Conservation (phyloP, 1,140 invertebrate genomes). For the Aphis gossypii region DNA sequence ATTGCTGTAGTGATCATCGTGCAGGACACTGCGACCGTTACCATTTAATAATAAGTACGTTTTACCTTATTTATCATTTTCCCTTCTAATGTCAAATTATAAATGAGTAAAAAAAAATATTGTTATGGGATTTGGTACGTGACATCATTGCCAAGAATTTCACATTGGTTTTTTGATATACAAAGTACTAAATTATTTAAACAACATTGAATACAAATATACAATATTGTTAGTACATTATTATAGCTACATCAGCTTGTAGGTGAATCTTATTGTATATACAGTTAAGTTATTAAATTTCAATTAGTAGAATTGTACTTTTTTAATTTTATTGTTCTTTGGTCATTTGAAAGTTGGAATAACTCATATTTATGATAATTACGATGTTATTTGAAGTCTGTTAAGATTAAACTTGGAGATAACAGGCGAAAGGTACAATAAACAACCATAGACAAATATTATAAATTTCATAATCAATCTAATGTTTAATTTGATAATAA, state of each 20-base stretch:
- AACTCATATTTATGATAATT: not conserved
- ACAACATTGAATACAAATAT: not conserved
- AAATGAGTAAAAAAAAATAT: not conserved
- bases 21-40: too few species aligned
- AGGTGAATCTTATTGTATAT: not conserved
- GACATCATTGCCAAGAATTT: not conserved
- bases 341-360: not conserved
- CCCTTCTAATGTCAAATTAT: not conserved
- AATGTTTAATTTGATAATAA: not conserved
- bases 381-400: not conserved
- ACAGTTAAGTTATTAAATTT: too few species aligned
- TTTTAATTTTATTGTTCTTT: not conserved
- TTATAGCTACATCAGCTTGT: too few species aligned
- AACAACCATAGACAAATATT: not conserved
- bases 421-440: too few species aligned
- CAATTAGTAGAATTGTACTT: too few species aligned
- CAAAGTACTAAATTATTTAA: not conserved
- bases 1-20: too few species aligned
- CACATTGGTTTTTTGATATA: not conserved
- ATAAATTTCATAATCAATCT: not conserved
- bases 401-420: not conserved
- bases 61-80: not conserved
- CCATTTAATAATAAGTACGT: not conserved
- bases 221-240: too few species aligned
- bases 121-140: not conserved